A percentile compares a stretch with the other conserved stretches of the same genome.
These are phyloP conservation scores for Anabas testudineus DNA, from an alignment of 2,797 vertebrate species.

Conservation along the genomic window DNA sequence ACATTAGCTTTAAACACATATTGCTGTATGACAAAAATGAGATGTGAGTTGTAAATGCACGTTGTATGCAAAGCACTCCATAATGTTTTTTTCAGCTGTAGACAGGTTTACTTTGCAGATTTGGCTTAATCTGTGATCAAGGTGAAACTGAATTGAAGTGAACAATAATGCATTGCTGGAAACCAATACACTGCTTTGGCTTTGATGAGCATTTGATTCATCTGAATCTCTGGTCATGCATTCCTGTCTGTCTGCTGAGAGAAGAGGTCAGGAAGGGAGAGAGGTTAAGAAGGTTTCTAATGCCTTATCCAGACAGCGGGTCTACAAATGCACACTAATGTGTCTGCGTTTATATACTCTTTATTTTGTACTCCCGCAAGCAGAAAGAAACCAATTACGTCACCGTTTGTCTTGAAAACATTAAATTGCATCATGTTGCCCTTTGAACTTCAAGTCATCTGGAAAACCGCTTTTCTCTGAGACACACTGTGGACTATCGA, in stretches of 20 bases:
- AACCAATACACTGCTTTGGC: conserved; percentile 15
- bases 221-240: conserved; percentile 67
- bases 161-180: conserved; percentile 43
- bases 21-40: conserved; percentile 5
- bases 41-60: not conserved
- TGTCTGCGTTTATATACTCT: conserved; percentile 54
- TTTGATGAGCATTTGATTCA: conserved; percentile 56
- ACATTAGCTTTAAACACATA: too few relatives aligned
- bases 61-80: too few relatives aligned
- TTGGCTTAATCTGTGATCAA: conserved; percentile 28
- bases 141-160: conserved; percentile 24
- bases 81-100: not conserved
- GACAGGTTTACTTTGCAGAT: conserved; percentile 30
- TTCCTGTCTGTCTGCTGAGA: conserved; percentile 62
- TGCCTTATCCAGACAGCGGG: conserved; percentile 69
- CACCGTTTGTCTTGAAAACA: conserved; percentile 7
- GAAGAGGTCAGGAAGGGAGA: conserved; percentile 56
- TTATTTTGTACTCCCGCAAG: conserved; percentile 3
- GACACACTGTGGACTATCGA: not conserved
- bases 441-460: not conserved
- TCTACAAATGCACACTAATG: conserved; percentile 52
- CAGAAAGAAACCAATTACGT: not conserved
- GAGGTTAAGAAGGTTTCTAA: conserved; percentile 61
- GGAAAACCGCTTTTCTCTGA: not conserved
- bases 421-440: not conserved